Evolutionary conservation across 1,140 invertebrate genomes (phyloP), one percentile per base, ranked within the genome.

Genomic region (Camponotus floridanus): DNA sequence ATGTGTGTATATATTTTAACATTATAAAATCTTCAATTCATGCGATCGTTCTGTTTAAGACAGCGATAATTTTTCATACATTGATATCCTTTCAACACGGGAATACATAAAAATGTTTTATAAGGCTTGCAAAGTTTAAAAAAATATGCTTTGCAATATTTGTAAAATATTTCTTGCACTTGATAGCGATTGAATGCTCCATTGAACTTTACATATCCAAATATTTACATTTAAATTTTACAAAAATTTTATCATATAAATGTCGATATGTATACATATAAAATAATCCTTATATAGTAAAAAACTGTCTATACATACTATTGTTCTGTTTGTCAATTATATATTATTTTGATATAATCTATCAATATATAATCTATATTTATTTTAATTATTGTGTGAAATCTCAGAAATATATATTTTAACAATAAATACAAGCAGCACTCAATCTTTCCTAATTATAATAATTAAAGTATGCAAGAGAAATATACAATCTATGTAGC

Each of bases 271-370:
- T 39, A 74, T 9, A 74, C 15, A 84, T 62, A 31, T 33, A 61
- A 62, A 84, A 57, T 57, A 70, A 70, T 80, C 68, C 42, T 70
- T 42, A 68, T 39, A 81, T 81, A 71, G 76, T 42, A 67, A 45
- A 71, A 71, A 86, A 84, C 21, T 79, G 2, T 86, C 7, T 70
- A 64, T 33, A 36, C 26, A 18, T 61, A 55, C 80, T 4, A 78
- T 87, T 81, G 76, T 85, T 73, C 2, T 87, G 64, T 92, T 91
- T 91, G 15, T 83, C 21, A 65, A 65, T 89, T 88, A 61, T 81
- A 90, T 48, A 87, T 91, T 88, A 91, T 90, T 90, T 88, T 87
- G 51, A 84, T 84, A 86, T 70, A 51, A n/a, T 59, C 55, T 87
- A 86, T 76, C 36, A 64, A 48, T 48, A 48, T 48, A 48, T 4